These are phyloP conservation scores for Phalacrocorax carbo DNA, from an alignment of 2,113 vertebrate genomes.

Conservation along the genomic window DNA sequence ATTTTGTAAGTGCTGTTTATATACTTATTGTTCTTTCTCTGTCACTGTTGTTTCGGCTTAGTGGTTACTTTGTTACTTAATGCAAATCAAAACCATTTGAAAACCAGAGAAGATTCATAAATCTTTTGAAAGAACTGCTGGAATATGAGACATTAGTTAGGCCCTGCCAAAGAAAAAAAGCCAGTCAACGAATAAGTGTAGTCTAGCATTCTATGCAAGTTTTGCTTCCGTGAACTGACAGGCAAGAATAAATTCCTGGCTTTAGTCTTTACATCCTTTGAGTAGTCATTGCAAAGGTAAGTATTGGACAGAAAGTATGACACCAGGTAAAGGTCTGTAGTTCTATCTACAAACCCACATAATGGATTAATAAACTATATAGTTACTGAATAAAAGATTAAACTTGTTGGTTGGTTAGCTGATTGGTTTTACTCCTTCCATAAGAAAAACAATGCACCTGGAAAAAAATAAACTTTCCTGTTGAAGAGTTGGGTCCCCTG, in stretches of 20 bases:
- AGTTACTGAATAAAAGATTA: not conserved
- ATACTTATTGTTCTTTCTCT: not conserved
- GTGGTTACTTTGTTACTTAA: not conserved
- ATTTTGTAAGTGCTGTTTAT: not conserved
- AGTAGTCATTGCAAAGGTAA: not conserved
- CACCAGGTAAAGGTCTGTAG: not conserved
- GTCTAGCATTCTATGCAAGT: not conserved
- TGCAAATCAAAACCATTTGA: slow-evolving; percentile 15
- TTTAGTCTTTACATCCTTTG: not conserved
- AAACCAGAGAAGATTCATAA: not conserved
- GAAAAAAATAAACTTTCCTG: not conserved
- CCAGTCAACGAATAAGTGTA: not conserved
- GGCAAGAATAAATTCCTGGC: not conserved
- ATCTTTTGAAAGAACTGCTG: not conserved
- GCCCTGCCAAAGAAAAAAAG: not conserved
- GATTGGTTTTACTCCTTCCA: not conserved
- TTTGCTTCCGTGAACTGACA: not conserved
- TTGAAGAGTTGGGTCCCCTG: not conserved
- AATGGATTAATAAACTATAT: not conserved
- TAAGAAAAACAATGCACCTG: not conserved
- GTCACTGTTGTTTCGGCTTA: not conserved
- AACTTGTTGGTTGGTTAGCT: not conserved
- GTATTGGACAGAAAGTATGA: not conserved
- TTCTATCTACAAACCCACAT: not conserved
- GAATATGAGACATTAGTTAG: not conserved